Evolutionary conservation across 1,140 invertebrate genomes (phyloP).

Genomic region (Tachypleus tridentatus): DNA sequence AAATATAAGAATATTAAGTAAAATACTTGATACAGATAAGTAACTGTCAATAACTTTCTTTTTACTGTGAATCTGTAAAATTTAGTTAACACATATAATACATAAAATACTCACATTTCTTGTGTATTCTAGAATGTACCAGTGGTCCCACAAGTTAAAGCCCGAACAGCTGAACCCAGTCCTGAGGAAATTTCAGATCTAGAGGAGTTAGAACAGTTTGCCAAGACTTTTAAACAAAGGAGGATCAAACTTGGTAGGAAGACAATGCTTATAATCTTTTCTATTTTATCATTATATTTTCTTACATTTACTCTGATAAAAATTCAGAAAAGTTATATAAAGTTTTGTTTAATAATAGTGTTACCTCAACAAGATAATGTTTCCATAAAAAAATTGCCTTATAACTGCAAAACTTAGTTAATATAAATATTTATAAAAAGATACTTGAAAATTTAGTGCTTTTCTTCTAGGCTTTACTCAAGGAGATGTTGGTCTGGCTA

Average conservation of each 20-base stretch:
- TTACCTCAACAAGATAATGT: too few relatives aligned
- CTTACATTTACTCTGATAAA: not conserved
- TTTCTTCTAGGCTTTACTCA: conserved; percentile 75
- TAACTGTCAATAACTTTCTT: not conserved
- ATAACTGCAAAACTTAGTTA: too few relatives aligned
- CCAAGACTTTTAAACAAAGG: conserved; percentile 91
- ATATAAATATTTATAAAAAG: too few relatives aligned
- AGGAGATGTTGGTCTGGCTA: conserved; percentile 93
- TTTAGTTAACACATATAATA: not conserved
- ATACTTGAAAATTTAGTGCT: not conserved
- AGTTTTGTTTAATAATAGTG: too few relatives aligned
- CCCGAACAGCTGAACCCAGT: conserved; percentile 39
- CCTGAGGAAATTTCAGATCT: conserved; percentile 87
- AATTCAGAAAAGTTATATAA: too few relatives aligned
- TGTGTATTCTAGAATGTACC: too few relatives aligned
- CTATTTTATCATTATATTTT: conserved; percentile 4
- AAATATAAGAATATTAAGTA: not conserved
- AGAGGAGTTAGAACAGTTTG: conserved; percentile 91
- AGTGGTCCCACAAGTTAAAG: conserved; percentile 13
- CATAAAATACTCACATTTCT: not conserved
- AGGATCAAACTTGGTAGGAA: conserved; percentile 74
- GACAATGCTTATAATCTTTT: conserved; percentile 2
- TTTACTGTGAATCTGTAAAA: not conserved
- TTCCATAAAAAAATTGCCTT: too few relatives aligned
- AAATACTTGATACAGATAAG: not conserved